Evolutionary conservation across 53 echinoderm and acorn worm genomes (phyloP), one percentile per base, ranked within the genome.

Genomic region (Apostichopus leukothele): DNA sequence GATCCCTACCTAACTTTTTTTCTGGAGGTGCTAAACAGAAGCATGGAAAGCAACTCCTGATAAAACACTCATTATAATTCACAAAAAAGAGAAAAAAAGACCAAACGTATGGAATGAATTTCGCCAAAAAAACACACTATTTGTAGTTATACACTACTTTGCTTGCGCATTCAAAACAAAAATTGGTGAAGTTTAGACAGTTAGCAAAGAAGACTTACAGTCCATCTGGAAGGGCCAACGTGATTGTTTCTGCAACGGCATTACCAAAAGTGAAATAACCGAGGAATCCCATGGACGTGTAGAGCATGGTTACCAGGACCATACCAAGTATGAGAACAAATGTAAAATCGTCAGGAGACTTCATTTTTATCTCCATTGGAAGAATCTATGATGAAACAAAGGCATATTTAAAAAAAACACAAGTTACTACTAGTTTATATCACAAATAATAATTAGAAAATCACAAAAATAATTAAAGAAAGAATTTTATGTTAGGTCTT

Each of bases 301-400:
- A 99, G 12, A 99, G 89, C 12, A 86, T 53, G 6, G 91, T 91
- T 23, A 96, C 99, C 10, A 99, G 67, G 12, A 77, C n/a, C 98
- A 98, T 98, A 7, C 93, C 98, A 53, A 91, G 52, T 8, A 91
- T 60, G 14, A 96, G 54, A 12, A 98, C 98, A 7, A 74, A 88
- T 61, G 86, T 91, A 68, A 98, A 98, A 19, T 98, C 90, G 66
- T 95, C 91, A 12, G 93, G 94, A 21, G 93, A 90, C 76, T 93
- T 89, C 90, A 94, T 96, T 75, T 99, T 92, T 90, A 93, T 96
- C 88, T 96, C 96, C 55, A 99, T 63, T 0, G 99, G 99, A 53
- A 99, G 89, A 20, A 99, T 93, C 99, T 98, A 67, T 14, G 2
- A 50, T 14, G 59, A 76, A 76, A 2, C 9, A 25, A 74, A 7